Percentiles rank a stretch among this genome's conserved stretches.
These are phyloP conservation scores for Trichosurus vulpecula DNA, from an alignment of 2,797 vertebrate genomes.

Conservation along the genomic window DNA sequence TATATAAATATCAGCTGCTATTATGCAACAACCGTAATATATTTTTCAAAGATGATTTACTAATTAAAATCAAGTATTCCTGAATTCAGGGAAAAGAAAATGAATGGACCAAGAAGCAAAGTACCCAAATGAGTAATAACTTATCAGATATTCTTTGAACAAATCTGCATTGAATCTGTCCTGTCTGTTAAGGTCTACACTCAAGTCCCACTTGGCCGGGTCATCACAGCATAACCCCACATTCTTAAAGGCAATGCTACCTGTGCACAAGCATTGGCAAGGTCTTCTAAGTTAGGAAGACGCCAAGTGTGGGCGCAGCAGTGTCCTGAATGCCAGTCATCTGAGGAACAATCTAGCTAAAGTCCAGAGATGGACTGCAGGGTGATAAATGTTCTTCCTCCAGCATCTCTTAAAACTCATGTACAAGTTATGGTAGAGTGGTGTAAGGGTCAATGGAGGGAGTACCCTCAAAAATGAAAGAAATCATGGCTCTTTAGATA, in stretches of 20 bases:
- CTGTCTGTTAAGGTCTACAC: not conserved
- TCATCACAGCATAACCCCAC: not conserved
- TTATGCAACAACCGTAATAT: not conserved
- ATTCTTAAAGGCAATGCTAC: not conserved
- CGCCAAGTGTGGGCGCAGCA: too few species aligned
- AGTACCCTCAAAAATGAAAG: too few species aligned
- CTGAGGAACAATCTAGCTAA: too few species aligned
- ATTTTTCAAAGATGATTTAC: constrained; percentile 22
- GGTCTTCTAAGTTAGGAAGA: not conserved
- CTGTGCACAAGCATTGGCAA: not conserved
- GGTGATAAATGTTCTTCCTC: too few species aligned
- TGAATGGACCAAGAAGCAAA: constrained; percentile 9
- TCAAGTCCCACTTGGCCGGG: not conserved
- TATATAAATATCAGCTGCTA: not conserved
- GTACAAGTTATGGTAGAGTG: too few species aligned
- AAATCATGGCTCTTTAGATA: too few species aligned
- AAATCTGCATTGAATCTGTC: constrained; percentile 11
- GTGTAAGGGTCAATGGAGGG: too few species aligned
- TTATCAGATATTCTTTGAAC: not conserved
- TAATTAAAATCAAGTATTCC: constrained; percentile 28
- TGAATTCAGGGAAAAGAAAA: constrained; percentile 46
- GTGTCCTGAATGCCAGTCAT: too few species aligned
- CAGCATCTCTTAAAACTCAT: too few species aligned
- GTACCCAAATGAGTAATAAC: constrained; percentile 21
- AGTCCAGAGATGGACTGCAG: too few species aligned